phyloP scores from a whole-genome alignment of 2,888 invertebrate genomes.

The Eucera pruinosa region DNA sequence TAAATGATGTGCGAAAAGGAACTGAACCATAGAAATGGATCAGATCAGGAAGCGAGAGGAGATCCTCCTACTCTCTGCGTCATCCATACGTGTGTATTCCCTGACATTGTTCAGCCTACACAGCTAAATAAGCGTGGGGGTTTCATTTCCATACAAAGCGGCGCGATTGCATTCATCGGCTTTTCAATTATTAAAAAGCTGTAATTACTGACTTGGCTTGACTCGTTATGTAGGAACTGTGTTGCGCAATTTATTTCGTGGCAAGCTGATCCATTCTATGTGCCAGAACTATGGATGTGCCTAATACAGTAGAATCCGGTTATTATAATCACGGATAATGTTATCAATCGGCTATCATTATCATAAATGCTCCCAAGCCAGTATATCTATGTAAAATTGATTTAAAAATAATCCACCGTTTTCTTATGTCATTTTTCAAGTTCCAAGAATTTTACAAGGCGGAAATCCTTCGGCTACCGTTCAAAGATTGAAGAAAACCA shows the following conservation, averaged over 20 bases:
- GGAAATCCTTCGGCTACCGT: too few species aligned
- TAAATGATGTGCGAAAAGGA: too few species aligned
- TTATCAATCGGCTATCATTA: too few species aligned
- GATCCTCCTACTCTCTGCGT: background rate
- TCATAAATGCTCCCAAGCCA: too few species aligned
- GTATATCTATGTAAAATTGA: too few species aligned
- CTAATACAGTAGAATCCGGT: too few species aligned
- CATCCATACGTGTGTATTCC: conserved; percentile 1
- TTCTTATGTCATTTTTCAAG: too few species aligned
- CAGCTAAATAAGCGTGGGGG: conserved; percentile 29
- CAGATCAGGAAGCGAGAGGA: conserved; percentile 15
- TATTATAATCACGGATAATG: too few species aligned
- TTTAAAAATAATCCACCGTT: too few species aligned
- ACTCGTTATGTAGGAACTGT: conserved; percentile 26
- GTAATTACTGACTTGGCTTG: conserved; percentile 52
- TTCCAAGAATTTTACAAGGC: too few species aligned
- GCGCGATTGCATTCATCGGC: conserved; percentile 56
- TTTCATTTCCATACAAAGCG: conserved; percentile 73
- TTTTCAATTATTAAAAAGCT: conserved; percentile 66
- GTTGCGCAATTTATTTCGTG: conserved; percentile 49
- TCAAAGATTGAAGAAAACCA: too few species aligned
- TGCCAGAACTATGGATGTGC: background rate
- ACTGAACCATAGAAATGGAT: background rate
- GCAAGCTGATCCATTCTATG: background rate
- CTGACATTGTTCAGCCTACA: conserved; percentile 38